Conservation (phyloP, 2,113 vertebrate genomes). For the Craseonycteris thonglongyai region DNA sequence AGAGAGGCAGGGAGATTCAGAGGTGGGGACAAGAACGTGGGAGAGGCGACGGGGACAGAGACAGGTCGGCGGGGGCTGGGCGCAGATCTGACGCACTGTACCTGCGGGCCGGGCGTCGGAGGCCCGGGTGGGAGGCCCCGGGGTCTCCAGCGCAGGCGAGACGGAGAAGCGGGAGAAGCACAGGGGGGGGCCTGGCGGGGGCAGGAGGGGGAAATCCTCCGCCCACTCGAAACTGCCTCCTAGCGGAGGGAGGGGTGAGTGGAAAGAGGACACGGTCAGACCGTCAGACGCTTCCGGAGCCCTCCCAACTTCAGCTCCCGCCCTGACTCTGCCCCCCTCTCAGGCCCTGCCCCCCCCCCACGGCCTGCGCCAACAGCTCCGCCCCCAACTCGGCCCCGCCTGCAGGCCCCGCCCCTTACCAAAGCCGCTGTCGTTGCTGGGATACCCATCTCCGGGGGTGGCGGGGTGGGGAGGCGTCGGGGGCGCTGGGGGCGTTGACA, state of each 20-base stretch:
- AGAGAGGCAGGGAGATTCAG: not conserved
- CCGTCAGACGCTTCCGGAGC: not conserved
- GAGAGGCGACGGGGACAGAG: not conserved
- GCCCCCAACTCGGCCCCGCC: not conserved
- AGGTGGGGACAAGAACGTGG: not conserved
- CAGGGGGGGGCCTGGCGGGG: slow-evolving; percentile 73
- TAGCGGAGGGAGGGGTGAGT: slow-evolving; percentile 26
- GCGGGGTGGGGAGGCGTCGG: slow-evolving; percentile 73
- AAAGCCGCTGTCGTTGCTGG: slow-evolving; percentile 72
- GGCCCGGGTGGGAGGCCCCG: slow-evolving; percentile 68
- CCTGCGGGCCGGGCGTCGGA: slow-evolving; percentile 70
- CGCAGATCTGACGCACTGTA: not conserved
- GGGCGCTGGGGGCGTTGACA: slow-evolving; percentile 66
- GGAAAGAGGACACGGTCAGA: not conserved
- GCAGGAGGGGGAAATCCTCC: slow-evolving; percentile 82
- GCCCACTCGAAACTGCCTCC: slow-evolving; percentile 88
- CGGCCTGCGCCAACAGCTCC: not conserved
- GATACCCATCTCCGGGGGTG: slow-evolving; percentile 74
- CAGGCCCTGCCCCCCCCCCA: fast-evolving
- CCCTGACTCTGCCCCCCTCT: not conserved
- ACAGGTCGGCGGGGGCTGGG: not conserved
- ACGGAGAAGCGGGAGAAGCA: slow-evolving; percentile 91
- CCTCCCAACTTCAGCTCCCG: not conserved
- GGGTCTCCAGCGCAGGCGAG: slow-evolving; percentile 89
- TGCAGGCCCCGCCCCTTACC: slow-evolving; percentile 55